Evolutionary conservation across 2,888 invertebrate species (phyloP).

Genomic region (Galeruca laticollis): DNA sequence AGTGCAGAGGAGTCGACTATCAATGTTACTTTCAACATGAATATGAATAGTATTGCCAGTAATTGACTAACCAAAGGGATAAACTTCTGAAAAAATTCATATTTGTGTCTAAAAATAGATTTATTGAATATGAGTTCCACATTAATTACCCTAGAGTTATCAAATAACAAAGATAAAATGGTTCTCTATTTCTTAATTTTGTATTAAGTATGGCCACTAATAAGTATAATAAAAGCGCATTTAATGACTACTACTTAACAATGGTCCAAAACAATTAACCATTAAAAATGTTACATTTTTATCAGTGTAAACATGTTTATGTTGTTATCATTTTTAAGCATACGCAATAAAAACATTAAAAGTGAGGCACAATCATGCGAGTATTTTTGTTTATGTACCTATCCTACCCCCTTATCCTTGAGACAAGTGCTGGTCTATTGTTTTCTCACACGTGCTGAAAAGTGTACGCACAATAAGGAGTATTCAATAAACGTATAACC

Average conservation of each 20-base stretch:
- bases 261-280: neutral
- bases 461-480: neutral
- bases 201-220: too few species aligned
- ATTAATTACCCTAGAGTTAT: too few species aligned
- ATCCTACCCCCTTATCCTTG: conserved; percentile 9
- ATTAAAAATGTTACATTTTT: neutral
- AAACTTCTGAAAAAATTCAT: too few species aligned
- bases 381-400: neutral
- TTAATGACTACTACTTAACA: neutral
- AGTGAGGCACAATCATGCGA: neutral
- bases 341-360: neutral
- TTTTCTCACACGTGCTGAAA: conserved; percentile 5
- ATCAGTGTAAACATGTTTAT: conserved; percentile 9
- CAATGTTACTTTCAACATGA: too few species aligned
- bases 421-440: neutral
- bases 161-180: too few species aligned
- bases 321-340: neutral
- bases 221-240: too few species aligned
- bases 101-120: too few species aligned
- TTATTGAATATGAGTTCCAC: too few species aligned
- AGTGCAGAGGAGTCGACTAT: too few species aligned
- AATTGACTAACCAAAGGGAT: too few species aligned
- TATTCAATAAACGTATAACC: neutral
- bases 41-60: too few species aligned
- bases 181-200: too few species aligned